Evolutionary conservation across 2,797 vertebrate genomes (phyloP).

Genomic region (Notolabrus celidotus): DNA sequence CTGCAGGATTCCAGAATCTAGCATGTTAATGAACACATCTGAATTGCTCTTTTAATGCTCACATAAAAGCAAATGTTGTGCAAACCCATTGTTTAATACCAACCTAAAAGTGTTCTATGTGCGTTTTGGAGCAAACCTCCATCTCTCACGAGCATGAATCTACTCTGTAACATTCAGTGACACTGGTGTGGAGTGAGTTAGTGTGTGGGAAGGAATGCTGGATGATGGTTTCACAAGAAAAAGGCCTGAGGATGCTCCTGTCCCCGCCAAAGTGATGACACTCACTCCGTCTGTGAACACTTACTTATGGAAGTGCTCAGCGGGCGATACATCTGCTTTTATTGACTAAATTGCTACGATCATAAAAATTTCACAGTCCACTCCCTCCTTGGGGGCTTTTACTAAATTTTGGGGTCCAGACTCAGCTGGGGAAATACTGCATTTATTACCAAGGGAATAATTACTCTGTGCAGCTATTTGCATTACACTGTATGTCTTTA

Average conservation of each 20-base stretch:
- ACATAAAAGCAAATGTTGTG: not conserved
- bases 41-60: not conserved
- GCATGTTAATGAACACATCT: not conserved
- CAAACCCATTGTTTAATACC: not conserved
- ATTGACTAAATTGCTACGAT: conserved; percentile 63
- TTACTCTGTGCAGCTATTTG: conserved; percentile 17
- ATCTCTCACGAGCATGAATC: conserved; percentile 46
- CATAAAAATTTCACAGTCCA: conserved; percentile 56
- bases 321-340: conserved; percentile 62
- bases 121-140: conserved; percentile 11
- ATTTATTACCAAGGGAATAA: conserved; percentile 41
- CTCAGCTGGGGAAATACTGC: conserved; percentile 25
- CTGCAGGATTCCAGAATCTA: not conserved
- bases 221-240: conserved; percentile 57
- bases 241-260: conserved; percentile 64
- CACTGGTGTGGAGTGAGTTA: conserved; percentile 43
- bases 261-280: conserved; percentile 66
- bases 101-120: not conserved
- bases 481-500: not conserved
- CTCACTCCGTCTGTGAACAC: conserved; percentile 59
- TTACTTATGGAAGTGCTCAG: conserved; percentile 62
- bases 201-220: conserved; percentile 52
- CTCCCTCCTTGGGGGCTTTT: conserved; percentile 45
- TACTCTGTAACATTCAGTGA: conserved; percentile 37
- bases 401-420: conserved; percentile 15